phyloP scores from a whole-genome alignment of 2,113 vertebrate species.

The Aegithalos caudatus region DNA sequence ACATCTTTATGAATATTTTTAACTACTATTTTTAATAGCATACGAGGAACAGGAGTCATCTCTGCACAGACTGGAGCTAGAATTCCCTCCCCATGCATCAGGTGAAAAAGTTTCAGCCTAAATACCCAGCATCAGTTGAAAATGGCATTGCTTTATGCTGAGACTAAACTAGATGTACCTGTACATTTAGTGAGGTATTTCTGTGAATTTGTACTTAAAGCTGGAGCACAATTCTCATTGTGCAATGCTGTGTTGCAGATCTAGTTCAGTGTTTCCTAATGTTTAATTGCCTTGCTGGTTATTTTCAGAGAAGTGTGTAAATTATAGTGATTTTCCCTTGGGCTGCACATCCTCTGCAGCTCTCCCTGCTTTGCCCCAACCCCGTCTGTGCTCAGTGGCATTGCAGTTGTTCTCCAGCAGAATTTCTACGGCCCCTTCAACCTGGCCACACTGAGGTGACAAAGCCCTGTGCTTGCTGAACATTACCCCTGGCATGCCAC shows the following conservation, averaged over 20 bases:
- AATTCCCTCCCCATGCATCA: not conserved
- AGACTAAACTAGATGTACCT: not conserved
- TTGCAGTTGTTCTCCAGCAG: not conserved
- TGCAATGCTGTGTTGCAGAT: not conserved
- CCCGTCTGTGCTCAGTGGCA: fast-evolving
- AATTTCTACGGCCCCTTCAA: not conserved
- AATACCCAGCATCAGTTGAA: not conserved
- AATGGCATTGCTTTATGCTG: not conserved
- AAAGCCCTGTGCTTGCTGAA: not conserved
- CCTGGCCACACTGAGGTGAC: not conserved
- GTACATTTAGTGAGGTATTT: not conserved
- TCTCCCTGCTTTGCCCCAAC: not conserved
- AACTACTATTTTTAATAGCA: not conserved
- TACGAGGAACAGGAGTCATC: not conserved
- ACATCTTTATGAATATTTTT: not conserved
- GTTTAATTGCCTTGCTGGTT: not conserved
- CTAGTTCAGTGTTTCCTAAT: not conserved
- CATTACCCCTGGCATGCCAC: not conserved
- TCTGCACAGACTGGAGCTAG: not conserved
- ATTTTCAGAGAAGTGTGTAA: not conserved
- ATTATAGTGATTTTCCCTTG: not conserved
- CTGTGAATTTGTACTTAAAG: not conserved
- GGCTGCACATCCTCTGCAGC: not conserved
- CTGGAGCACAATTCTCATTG: not conserved
- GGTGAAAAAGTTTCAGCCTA: not conserved